Conservation (phyloP, 1,140 invertebrate species). For the Drosophila paulistorum region DNA sequence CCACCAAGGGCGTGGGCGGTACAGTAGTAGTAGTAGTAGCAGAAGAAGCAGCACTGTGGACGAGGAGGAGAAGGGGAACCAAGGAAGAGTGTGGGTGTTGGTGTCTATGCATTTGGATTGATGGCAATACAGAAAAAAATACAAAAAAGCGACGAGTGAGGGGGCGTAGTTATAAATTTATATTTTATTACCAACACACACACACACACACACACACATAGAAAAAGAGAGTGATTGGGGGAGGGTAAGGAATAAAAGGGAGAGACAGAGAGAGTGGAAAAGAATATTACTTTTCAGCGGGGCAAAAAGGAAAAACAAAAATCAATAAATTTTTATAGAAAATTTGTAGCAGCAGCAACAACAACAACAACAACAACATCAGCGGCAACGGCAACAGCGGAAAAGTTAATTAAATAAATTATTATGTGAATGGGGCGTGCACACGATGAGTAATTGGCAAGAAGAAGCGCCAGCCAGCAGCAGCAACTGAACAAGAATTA, state of each 20-base stretch:
- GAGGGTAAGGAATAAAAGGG: constrained; percentile 9
- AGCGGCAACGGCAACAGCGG: constrained; percentile 47
- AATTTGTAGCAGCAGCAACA: constrained; percentile 64
- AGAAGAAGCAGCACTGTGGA: no score
- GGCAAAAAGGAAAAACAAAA: constrained; percentile 39
- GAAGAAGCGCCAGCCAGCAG: constrained; percentile 32
- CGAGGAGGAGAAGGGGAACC: not conserved
- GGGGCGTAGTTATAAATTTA: constrained; percentile 69
- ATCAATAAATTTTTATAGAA: constrained; percentile 76
- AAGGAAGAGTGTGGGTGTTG: not conserved
- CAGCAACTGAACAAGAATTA: not conserved
- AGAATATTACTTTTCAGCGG: constrained; percentile 46
- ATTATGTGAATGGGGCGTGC: constrained; percentile 81
- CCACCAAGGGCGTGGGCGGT: constrained; percentile 4
- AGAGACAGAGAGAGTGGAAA: constrained; percentile 25
- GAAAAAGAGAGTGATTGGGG: not conserved
- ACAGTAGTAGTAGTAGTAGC: not conserved
- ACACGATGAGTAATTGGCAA: constrained; percentile 81
- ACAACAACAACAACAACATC: not conserved
- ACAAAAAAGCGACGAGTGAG: constrained; percentile 46
- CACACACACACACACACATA: constrained; percentile 37
- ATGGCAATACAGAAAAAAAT: constrained; percentile 35
- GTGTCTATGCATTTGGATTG: constrained; percentile 59
- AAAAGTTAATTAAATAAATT: constrained; percentile 82
- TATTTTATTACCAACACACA: constrained; percentile 71